These are phyloP conservation scores for Archivesica marissinica DNA, from an alignment of 1,140 invertebrate species.

Conservation along the genomic window DNA sequence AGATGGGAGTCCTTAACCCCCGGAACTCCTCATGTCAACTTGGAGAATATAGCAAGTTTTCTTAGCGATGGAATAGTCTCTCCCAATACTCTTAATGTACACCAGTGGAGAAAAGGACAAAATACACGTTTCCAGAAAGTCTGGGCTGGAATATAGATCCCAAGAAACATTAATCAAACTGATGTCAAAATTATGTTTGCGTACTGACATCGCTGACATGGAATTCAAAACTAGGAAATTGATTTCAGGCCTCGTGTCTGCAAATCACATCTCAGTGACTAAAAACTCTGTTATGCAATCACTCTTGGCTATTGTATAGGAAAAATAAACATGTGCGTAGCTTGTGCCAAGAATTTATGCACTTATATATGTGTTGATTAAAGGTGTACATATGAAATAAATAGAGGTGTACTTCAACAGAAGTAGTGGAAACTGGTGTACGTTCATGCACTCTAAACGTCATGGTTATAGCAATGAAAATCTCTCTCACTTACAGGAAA, in stretches of 20 bases:
- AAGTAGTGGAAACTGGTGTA: too few relatives aligned
- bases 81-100: slow-evolving; percentile 3
- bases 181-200: slow-evolving; percentile 62
- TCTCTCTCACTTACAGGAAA: too few relatives aligned
- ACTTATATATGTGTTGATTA: too few relatives aligned
- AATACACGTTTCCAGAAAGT: slow-evolving; percentile 20
- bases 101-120: neutral
- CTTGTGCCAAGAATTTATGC: slow-evolving; percentile 11
- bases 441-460: too few relatives aligned
- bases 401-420: too few relatives aligned
- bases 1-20: too few relatives aligned
- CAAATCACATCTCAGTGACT: slow-evolving; percentile 27
- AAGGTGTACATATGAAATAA: too few relatives aligned
- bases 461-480: too few relatives aligned
- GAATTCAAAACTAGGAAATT: slow-evolving; percentile 63
- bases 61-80: too few relatives aligned
- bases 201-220: slow-evolving; percentile 47
- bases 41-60: too few relatives aligned
- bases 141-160: slow-evolving; percentile 60
- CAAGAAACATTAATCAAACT: slow-evolving; percentile 47
- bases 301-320: slow-evolving; percentile 16
- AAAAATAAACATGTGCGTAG: neutral
- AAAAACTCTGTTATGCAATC: slow-evolving; percentile 49
- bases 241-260: slow-evolving; percentile 49
- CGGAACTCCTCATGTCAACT: too few relatives aligned